Evolutionary conservation across 2,797 vertebrate species (phyloP), one percentile per base, ranked within the genome.

Genomic region (Crenichthys baileyi): DNA sequence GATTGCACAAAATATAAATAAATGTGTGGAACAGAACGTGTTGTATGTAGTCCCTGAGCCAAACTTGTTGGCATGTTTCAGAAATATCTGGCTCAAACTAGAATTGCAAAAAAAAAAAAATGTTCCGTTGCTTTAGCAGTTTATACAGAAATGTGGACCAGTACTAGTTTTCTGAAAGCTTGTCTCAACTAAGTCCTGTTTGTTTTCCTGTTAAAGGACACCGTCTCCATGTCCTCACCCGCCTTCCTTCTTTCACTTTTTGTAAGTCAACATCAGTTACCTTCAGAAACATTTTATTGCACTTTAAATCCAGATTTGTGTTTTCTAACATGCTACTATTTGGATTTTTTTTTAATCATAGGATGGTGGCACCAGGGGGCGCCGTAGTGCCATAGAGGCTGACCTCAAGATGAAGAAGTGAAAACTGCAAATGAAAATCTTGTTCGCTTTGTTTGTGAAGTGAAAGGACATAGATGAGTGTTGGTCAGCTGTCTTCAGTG

Each of bases 321-420:
- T 22, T 70, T 46, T 48, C 41, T 75, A 8, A 82, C 0, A 6
- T 20, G 1, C 55, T 36, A 1, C 77, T 39, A 31, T 53, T 51
- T 48, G 48, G 36, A 68, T 82, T 36, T 44, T 15, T 70, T 36
- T 4, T 4, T 4, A 12, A 24, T 63, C 13, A 41, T 92, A 99
- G 98, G 98, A 99, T 16, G 98, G 98, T 70, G 98, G 98, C 93
- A 99, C 98, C 89, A 97, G 98, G 86, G 98, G 98, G 83, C 97
- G 98, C 74, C 98, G 98, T 85, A 99, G 98, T 86, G 98, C 98
- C 91, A 99, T 99, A 82, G 98, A 99, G 94, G 98, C 98, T 0
- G 98, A 99, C 91, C 96, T 99, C 96, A 99, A 99, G 94, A 99
- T 99, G 98, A 99, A 99, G 95, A 99, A 99, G 90, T 99, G 71